Evolutionary conservation across 2,888 invertebrate genomes (phyloP).

Genomic region (Sphecodes monilicornis): DNA sequence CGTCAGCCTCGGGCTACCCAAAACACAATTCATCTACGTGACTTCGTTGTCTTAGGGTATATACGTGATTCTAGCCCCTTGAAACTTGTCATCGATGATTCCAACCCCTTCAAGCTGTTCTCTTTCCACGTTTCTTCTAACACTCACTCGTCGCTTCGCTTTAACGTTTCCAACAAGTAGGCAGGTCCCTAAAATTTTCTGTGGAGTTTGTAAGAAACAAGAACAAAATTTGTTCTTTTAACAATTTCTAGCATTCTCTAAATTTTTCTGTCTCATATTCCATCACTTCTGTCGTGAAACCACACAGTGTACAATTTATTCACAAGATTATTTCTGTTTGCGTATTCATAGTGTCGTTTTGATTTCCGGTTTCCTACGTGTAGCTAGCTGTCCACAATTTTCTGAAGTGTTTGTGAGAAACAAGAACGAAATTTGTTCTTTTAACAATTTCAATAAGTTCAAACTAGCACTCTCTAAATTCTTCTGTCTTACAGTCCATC

Average conservation of each 20-base stretch:
- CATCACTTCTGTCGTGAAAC: background rate
- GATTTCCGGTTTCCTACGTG: too few species aligned
- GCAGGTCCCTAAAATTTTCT: background rate
- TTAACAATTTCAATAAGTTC: background rate
- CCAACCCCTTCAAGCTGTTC: background rate
- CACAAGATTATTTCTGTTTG: background rate
- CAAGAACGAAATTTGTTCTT: background rate
- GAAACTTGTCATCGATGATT: conserved; percentile 1
- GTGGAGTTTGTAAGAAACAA: background rate
- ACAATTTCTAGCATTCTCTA: background rate
- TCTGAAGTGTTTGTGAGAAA: background rate
- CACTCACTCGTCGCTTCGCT: background rate
- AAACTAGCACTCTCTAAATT: background rate
- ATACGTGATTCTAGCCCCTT: background rate
- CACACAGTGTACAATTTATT: background rate
- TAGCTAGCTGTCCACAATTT: too few species aligned
- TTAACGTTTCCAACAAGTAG: background rate
- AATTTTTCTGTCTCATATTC: background rate
- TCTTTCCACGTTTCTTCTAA: background rate
- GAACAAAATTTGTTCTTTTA: background rate
- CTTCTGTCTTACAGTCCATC: background rate
- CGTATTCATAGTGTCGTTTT: too few species aligned
- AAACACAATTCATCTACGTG: background rate
- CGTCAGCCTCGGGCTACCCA: background rate
- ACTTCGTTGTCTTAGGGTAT: background rate